Percentiles rank a stretch among this genome's conserved stretches.
These are phyloP conservation scores for Arvicanthis niloticus DNA, from an alignment of 2,113 vertebrate species.

Conservation along the genomic window DNA sequence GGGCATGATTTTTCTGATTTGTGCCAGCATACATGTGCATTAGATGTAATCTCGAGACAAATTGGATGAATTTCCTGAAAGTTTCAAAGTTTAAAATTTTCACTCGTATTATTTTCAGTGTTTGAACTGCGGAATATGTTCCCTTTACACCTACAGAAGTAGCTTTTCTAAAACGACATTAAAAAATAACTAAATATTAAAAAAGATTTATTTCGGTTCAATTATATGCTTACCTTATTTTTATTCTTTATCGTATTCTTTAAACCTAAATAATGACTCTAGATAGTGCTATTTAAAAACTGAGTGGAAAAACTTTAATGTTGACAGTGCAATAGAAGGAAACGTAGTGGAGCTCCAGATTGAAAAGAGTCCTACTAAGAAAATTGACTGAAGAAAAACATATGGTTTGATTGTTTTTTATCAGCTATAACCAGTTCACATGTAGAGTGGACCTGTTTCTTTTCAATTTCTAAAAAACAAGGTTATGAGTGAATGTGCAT, in stretches of 20 bases:
- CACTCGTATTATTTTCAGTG: background rate
- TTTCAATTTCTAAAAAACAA: background rate
- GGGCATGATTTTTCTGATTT: background rate
- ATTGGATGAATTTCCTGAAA: background rate
- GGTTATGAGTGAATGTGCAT: background rate
- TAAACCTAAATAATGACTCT: background rate
- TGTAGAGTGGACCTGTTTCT: background rate
- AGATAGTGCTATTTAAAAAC: background rate
- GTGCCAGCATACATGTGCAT: background rate
- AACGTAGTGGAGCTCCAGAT: background rate
- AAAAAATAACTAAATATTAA: background rate
- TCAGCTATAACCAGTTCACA: background rate
- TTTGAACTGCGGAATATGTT: background rate
- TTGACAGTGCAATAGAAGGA: background rate
- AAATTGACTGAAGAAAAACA: background rate
- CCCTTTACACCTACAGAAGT: background rate
- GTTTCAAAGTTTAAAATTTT: background rate
- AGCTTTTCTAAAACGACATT: slow-evolving; percentile 18
- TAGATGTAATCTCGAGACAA: background rate
- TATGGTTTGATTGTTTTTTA: too few relatives aligned
- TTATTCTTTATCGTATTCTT: background rate
- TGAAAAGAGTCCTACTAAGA: background rate
- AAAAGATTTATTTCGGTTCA: too few relatives aligned
- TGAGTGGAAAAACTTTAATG: background rate
- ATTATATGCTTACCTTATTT: background rate